A percentile compares a stretch with the other conserved stretches of the same genome.
Evolutionary conservation across 2,888 invertebrate species (phyloP).

Genomic region (Criorhina ranunculi): DNA sequence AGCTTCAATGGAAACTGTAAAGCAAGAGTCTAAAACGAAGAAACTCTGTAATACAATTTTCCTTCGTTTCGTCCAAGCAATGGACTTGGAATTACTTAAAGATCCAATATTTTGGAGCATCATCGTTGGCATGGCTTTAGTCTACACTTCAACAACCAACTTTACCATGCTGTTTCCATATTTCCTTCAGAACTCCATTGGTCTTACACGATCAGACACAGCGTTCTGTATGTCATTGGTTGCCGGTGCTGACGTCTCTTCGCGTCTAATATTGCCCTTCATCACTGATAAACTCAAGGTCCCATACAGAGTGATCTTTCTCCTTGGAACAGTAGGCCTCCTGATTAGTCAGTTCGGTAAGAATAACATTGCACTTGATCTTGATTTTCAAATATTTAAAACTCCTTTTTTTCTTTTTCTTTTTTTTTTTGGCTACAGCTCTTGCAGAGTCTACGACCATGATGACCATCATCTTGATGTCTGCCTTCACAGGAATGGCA

Average conservation of each 20-base stretch:
- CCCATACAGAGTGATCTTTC: conserved; percentile 87
- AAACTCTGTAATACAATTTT: conserved; percentile 79
- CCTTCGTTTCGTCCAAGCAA: conserved; percentile 84
- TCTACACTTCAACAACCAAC: conserved; percentile 89
- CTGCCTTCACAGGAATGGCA: conserved; percentile 88
- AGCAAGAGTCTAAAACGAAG: conserved; percentile 43
- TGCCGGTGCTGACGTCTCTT: conserved; percentile 88
- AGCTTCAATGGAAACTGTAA: conserved; percentile 3
- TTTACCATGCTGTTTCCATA: conserved; percentile 90
- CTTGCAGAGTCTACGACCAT: conserved; percentile 87
- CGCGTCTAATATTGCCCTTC: conserved; percentile 88
- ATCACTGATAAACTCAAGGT: conserved; percentile 87
- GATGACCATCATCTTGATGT: conserved; percentile 85
- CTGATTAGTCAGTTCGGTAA: conserved; percentile 84
- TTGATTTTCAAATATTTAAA: not conserved
- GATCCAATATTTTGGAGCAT: conserved; percentile 88
- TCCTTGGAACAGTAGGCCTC: conserved; percentile 87
- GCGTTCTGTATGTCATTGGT: conserved; percentile 90
- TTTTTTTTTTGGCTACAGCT: no score
- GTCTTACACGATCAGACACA: conserved; percentile 85
- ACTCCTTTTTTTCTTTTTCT: conserved; percentile 14
- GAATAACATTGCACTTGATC: not conserved
- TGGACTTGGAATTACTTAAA: conserved; percentile 88
- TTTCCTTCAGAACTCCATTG: conserved; percentile 85
- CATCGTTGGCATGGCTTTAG: conserved; percentile 88